Evolutionary conservation across 2,888 invertebrate species (phyloP), one percentile per base, ranked within the genome.

Genomic region (Ormyrus labotus): DNA sequence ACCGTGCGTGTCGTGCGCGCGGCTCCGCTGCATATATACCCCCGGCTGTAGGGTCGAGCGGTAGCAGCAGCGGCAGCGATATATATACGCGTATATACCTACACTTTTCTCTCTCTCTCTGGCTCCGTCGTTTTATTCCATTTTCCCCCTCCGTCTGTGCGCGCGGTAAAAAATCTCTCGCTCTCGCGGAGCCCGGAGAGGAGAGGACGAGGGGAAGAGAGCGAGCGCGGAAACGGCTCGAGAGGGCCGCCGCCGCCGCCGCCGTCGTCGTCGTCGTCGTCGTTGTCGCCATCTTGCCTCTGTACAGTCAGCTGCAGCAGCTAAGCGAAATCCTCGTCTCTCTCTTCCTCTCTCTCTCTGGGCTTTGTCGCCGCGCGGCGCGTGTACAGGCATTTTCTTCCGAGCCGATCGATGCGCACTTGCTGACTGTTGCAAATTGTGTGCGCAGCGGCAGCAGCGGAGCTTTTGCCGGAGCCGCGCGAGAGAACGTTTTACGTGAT

Each of bases 251-350:
- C 60, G 86, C 34, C 34, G 34, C 4, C 34, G 34, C 4, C 34
- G 34, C 0, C 34, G 34, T 34, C 85, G 86, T 86, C 19, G 34
- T 34, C 34, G 34, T 34, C 34, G 34, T 34, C 34, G 34, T 34
- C 85, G 86, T 86, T 85, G 89, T 88, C 89, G 90, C 90, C 90
- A 90, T 90, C 89, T 90, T 90, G 89, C 87, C 34, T 34, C 84
- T 83, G 90, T 89, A 90, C 90, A 90, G 90, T 90, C 90, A 82
- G 73, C 83, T 78, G 77, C 86, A 85, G 83, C 85, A 85, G 76
- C 86, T 85, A 83, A 81, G 74, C 64, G 47, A 4, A 45, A 63
- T 48, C 10, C 19, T 64, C 47, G 13, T 67, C 51, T 64, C 48
- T n/a, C 34, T 34, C 34, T 34, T 4, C 3, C 34, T 34, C 34